Percentiles rank a stretch among this genome's conserved stretches.
phyloP scores from a whole-genome alignment of 1,140 invertebrate species.

The Octopus sinensis region DNA sequence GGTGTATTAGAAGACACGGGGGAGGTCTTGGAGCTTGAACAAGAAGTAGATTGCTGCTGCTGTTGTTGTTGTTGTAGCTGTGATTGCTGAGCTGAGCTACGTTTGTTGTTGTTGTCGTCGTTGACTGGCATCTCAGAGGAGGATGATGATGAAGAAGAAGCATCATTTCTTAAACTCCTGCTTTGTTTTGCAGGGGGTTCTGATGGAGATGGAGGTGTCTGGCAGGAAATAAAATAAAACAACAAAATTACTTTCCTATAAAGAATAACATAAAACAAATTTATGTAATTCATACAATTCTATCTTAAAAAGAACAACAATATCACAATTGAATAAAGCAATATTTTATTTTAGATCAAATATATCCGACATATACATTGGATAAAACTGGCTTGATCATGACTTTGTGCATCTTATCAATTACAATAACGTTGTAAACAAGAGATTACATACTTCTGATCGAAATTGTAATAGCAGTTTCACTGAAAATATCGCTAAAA shows the following conservation, averaged over 20 bases:
- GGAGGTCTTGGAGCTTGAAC: neutral
- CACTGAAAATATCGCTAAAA: no score
- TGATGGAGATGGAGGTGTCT: neutral
- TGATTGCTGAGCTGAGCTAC: neutral
- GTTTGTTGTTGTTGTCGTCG: neutral
- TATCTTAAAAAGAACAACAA: no score
- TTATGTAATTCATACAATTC: neutral
- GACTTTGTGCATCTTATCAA: no score
- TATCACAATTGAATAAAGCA: no score
- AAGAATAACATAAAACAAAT: neutral
- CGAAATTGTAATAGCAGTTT: no score
- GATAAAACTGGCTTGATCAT: no score
- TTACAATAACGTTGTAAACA: no score
- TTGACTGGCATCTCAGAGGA: neutral
- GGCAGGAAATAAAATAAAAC: neutral
- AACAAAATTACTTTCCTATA: neutral
- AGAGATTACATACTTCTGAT: no score
- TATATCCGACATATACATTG: no score
- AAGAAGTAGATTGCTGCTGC: neutral
- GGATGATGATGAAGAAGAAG: conserved; percentile 1
- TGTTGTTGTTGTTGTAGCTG: neutral
- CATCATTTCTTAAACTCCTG: conserved; percentile 1
- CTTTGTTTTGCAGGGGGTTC: neutral
- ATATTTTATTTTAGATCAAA: no score
- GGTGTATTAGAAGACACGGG: neutral